Base-by-base conservation (phyloP, 1,140 invertebrate genomes). In the Steinernema khuongi region DNA sequence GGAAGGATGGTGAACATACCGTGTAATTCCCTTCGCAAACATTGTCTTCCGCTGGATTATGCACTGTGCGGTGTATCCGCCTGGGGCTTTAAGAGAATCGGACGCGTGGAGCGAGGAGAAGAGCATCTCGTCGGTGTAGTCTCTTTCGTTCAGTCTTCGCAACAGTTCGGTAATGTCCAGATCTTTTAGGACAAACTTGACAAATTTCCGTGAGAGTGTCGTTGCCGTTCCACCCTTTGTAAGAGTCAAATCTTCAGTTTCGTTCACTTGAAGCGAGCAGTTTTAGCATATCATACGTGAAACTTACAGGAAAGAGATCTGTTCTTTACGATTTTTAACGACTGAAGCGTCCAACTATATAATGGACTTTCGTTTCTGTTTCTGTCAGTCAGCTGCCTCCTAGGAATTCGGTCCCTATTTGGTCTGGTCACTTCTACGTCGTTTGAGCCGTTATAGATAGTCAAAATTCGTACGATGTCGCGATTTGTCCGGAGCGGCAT, bases 381-480 rank as follows among this genome's bases (percentile, higher is more conserved):
- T 14, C 14, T 14, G 11, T 22, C 36, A 41, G 7, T n/a, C n/a
- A n/a, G 22, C 26, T 60, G 14, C 4, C 14, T 14, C 4, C 11
- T 11, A 22, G 50, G 50, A 4, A 60, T 60, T 22, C 50, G 14
- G 50, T 60, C 22, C 19, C 26, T 60, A 22, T 60, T 60, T 4
- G 50, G 7, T 0, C 17, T 4, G 18, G 29, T 72, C 4, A 79
- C 67, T 72, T 80, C 81, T 0, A 81, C 71, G 74, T 80, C 79
- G 44, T 83, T 83, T 11, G 79, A 30, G 1, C 79, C 79, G 36
- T 83, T 78, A 1, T 81, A 41, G 76, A 80, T 82, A 36, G 26
- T 28, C 1, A 83, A 66, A 70, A 80, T 83, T 36, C 74, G 70
- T 1, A 80, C 74, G 18, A 78, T 43, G 67, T 80, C 81, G 1